Base-by-base conservation (phyloP, 1,140 invertebrate genomes). In the Aricia agestis region DNA sequence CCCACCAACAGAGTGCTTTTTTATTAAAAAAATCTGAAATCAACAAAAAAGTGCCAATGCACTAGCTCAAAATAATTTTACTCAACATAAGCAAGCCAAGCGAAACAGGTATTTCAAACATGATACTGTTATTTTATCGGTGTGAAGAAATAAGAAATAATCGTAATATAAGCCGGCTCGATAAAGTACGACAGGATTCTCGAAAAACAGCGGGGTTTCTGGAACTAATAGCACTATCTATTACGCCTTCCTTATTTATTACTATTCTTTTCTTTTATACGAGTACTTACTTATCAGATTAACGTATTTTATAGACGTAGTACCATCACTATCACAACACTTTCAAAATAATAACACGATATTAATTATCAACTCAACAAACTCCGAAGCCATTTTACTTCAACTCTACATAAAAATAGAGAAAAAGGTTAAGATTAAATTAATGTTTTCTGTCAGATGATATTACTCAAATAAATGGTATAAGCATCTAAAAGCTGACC, bases 61-160 rank as follows among this genome's bases (percentile, higher is more conserved):
- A 9, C 59, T 18, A 25, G 17, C 11, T 59, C n/a, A n/a, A 59
- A 19, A 19, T 19, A 25, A 11, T 9, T 19, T 63, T 6, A 63
- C 19, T 9, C 18, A 63, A 25, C 18, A 63, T 18, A 19, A 18
- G 7, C 58, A 11, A 59, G 58, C 19, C 19, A 63, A 63, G 59
- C 59, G 59, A 19, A 63, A 63, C 59, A 19, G 59, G 59, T 63
- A 63, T 19, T 19, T 18, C 18, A 19, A 63, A 59, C 17, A 19
- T 63, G 59, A 63, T 63, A 63, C 59, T 61, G 59, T 63, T 63
- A 63, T 25, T 19, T 63, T 63, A 63, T 63, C 17, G 18, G 59
- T 63, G 59, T 63, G 6, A 63, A 63, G 59, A 63, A 63, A 63
- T 63, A 63, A 19, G 59, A 18, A 63, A 63, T 63, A 63, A 63